Percentiles rank a stretch among this genome's conserved stretches.
Evolutionary conservation across 2,888 invertebrate genomes (phyloP).

Genomic region (Penaeus monodon): DNA sequence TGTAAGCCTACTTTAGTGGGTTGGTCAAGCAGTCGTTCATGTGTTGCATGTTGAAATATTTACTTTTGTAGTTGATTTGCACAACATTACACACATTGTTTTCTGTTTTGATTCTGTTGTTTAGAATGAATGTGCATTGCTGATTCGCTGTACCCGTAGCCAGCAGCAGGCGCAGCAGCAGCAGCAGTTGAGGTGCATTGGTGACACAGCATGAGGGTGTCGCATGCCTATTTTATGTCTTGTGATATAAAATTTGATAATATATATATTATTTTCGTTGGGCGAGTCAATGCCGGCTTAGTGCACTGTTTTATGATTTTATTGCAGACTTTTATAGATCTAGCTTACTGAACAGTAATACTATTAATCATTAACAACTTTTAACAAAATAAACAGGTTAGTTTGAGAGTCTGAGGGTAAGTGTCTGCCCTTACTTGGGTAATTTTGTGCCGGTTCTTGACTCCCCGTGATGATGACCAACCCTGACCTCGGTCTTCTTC

Average conservation of each 20-base stretch:
- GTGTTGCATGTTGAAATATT: conserved; percentile 56
- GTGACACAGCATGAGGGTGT: conserved; percentile 60
- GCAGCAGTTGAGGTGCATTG: conserved; percentile 59
- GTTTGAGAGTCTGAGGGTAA: conserved; percentile 25
- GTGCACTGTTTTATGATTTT: conserved; percentile 47
- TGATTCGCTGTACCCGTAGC: conserved; percentile 44
- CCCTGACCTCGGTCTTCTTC: conserved; percentile 27
- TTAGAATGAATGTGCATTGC: conserved; percentile 55
- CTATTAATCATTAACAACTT: conserved; percentile 26
- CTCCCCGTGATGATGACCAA: conserved; percentile 36
- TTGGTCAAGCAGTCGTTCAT: conserved; percentile 30
- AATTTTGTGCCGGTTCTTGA: conserved; percentile 41
- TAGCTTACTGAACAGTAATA: conserved; percentile 17
- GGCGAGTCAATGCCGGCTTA: conserved; percentile 60
- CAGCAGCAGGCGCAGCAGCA: conserved; percentile 55
- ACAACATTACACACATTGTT: conserved; percentile 52
- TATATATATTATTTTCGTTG: conserved; percentile 47
- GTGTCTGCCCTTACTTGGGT: not conserved
- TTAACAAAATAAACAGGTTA: conserved; percentile 22
- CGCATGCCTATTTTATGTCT: conserved; percentile 55
- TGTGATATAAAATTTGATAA: conserved; percentile 59
- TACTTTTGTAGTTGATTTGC: conserved; percentile 52
- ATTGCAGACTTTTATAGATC: conserved; percentile 34
- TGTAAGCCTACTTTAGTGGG: too few species aligned
- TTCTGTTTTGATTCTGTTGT: conserved; percentile 30